Conservation (phyloP, 2,888 invertebrate species). For the Ophion obscuratus region DNA sequence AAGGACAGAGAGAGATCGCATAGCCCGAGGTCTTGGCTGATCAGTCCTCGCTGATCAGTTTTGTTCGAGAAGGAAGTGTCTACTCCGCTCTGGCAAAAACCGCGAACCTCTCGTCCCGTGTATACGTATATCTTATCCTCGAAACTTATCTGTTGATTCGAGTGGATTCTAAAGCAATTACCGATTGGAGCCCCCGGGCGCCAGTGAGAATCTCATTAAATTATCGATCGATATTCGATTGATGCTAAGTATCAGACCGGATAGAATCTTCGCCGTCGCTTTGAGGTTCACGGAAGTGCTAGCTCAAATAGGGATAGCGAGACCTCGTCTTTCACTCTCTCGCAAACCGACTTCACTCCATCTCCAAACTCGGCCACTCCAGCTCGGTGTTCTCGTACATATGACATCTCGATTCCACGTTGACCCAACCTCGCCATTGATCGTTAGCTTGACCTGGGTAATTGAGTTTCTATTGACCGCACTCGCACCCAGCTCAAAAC, state of each 20-base stretch:
- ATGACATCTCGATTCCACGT: not conserved
- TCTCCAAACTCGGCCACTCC: slow-evolving; percentile 36
- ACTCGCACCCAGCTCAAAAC: not conserved
- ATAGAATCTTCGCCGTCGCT: slow-evolving; percentile 60
- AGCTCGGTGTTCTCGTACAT: not conserved
- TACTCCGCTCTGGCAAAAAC: slow-evolving; percentile 33
- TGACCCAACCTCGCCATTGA: not conserved
- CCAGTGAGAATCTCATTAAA: slow-evolving; percentile 71
- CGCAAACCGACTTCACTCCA: slow-evolving; percentile 9
- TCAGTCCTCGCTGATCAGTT: slow-evolving; percentile 3
- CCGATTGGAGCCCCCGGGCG: slow-evolving; percentile 59
- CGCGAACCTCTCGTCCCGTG: not conserved
- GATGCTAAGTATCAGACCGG: slow-evolving; percentile 52
- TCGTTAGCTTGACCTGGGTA: not conserved
- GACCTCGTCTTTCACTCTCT: slow-evolving; percentile 11
- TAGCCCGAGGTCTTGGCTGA: not conserved
- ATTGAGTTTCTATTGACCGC: not conserved
- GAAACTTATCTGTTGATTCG: slow-evolving; percentile 70
- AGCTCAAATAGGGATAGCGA: slow-evolving; percentile 5
- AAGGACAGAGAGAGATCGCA: not conserved
- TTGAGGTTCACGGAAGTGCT: slow-evolving; percentile 46
- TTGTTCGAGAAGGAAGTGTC: slow-evolving; percentile 49
- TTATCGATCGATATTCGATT: slow-evolving; percentile 69
- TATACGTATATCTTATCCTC: slow-evolving; percentile 35
- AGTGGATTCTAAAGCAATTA: slow-evolving; percentile 71